A percentile compares a stretch with the other conserved stretches of the same genome.
Evolutionary conservation across 2,797 vertebrate genomes (phyloP).

Genomic region (Pelochelys cantorii): DNA sequence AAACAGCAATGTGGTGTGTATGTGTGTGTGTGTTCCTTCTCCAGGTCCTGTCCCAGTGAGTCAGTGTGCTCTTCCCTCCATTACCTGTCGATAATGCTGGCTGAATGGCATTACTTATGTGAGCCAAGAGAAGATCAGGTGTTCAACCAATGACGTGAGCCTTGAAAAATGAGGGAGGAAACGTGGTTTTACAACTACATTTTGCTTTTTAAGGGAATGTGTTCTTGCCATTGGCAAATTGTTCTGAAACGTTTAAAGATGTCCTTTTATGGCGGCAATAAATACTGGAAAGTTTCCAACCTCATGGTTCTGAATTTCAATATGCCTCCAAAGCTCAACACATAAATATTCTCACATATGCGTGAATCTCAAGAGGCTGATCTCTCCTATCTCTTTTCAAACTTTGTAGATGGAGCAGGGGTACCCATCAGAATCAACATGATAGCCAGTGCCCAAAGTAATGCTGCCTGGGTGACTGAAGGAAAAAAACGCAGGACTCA

Average conservation of each 20-base stretch:
- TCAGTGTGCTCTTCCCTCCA: background rate
- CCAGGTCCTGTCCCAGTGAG: slow-evolving; percentile 17
- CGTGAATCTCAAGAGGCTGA: background rate
- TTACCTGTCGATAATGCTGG: background rate
- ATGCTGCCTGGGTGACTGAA: background rate
- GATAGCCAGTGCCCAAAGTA: background rate
- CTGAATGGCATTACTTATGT: background rate
- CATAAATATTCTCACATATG: background rate
- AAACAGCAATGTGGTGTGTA: background rate
- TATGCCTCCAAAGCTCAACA: background rate
- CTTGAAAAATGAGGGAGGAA: background rate
- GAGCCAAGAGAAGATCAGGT: slow-evolving; percentile 11
- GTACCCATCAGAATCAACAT: background rate
- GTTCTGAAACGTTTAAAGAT: rapidly evolving
- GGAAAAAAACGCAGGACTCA: background rate
- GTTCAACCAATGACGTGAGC: rapidly evolving
- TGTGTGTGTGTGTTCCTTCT: background rate
- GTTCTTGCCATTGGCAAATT: background rate
- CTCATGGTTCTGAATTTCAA: background rate
- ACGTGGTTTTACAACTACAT: background rate
- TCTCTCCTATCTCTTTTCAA: background rate
- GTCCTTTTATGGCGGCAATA: background rate
- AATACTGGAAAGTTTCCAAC: background rate
- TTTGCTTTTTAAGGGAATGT: background rate
- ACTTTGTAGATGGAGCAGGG: background rate